These are phyloP conservation scores for Vespertilio murinus DNA, from an alignment of 2,797 vertebrate genomes.

Conservation along the genomic window DNA sequence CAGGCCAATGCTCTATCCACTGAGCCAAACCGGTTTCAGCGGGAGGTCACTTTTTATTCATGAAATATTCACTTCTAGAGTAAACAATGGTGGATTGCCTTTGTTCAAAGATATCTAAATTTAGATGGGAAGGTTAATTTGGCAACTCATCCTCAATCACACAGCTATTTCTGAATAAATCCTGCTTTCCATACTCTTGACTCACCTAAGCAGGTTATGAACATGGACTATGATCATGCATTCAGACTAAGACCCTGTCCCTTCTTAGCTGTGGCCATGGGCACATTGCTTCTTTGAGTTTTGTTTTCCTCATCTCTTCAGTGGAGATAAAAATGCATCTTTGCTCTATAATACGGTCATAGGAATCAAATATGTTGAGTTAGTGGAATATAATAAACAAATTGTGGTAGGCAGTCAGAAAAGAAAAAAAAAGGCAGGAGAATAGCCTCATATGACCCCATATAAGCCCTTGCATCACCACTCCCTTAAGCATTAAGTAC, in stretches of 20 bases:
- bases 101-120: neutral
- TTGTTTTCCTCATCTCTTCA: neutral
- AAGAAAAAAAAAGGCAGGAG: neutral
- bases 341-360: neutral
- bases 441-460: neutral
- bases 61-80: neutral
- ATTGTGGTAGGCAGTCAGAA: neutral
- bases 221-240: neutral
- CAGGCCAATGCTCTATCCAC: too few species aligned
- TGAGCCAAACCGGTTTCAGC: too few species aligned
- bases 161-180: neutral
- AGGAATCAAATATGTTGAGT: neutral
- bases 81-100: neutral
- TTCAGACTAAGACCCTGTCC: neutral
- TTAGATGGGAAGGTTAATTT: neutral
- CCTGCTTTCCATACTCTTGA: neutral
- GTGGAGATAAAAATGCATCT: neutral
- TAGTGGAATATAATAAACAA: neutral
- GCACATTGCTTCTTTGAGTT: neutral
- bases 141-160: neutral
- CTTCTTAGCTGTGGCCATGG: neutral
- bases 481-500: neutral
- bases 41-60: neutral
- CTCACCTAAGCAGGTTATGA: neutral
- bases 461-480: neutral